Evolutionary conservation across 37 sponge, comb jelly and placozoan genomes (phyloP).

Genomic region (Chondrilla cf. caribensis): DNA sequence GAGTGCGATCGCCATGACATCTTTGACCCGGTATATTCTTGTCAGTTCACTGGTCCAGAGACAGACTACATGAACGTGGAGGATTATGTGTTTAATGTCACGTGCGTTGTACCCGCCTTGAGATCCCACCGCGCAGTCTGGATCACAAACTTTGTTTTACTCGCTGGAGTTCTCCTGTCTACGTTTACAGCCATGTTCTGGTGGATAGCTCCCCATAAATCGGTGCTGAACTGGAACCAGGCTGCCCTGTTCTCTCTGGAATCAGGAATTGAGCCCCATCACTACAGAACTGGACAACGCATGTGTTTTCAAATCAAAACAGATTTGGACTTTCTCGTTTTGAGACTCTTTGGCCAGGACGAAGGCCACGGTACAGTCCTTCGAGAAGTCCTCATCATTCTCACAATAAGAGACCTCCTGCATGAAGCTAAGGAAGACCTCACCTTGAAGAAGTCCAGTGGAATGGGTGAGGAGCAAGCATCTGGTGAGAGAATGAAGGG

Average conservation of each 20-base stretch:
- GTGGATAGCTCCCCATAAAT: not conserved
- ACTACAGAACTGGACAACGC: not conserved
- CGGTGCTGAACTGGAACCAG: not conserved
- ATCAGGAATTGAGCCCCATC: not conserved
- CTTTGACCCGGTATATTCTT: not conserved
- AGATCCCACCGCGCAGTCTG: not conserved
- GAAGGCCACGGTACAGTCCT: not conserved
- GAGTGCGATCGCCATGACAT: too few relatives aligned
- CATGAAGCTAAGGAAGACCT: not conserved
- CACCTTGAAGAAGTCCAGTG: not conserved
- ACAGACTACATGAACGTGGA: too few relatives aligned
- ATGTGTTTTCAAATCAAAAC: not conserved
- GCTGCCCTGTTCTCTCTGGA: not conserved
- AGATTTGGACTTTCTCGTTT: not conserved
- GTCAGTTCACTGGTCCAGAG: not conserved
- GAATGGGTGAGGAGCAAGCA: not conserved
- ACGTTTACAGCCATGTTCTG: not conserved
- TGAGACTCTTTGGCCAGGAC: not conserved
- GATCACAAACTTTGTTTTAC: conserved; percentile 3
- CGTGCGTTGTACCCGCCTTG: not conserved
- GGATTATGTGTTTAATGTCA: not conserved
- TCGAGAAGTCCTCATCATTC: not conserved
- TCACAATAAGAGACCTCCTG: not conserved
- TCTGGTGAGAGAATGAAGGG: too few relatives aligned
- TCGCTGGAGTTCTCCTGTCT: not conserved